Base-by-base conservation (phyloP, 2,888 invertebrate species). In the Ischnus inquisitorius region DNA sequence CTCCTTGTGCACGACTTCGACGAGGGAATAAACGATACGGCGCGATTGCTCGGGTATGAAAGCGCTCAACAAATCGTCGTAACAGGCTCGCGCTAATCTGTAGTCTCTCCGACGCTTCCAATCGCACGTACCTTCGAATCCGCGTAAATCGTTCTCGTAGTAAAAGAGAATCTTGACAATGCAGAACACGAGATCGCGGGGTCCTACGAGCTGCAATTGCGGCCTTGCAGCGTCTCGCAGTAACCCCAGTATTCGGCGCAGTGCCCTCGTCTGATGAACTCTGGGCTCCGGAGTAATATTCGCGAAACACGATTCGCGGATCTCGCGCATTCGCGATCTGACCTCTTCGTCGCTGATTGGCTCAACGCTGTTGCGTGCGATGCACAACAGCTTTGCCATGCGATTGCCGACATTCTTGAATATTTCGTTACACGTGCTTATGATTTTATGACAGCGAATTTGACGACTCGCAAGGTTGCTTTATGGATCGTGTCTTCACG, bases 1-100 rank as follows among this genome's bases (percentile, higher is more conserved):
- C 12, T 94, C 93, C 64, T 92, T 88, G 68, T 93, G 91, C 51
- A 94, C 92, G 43, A 92, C 91, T 6, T 92, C 89, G 1, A 94
- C 87, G 2, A 94, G 88, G 0, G 93, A 87, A 79, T 92, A 87
- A 3, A 93, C 85, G 1, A 94, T 83, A 5, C 92, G 90, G 85
- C n/a, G 92, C 0, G 60, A 75, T 34, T 81, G 69, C 48, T 83
- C 87, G 1, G 92, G 91, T n/a, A 88, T 19, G 48, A 88, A 92
- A 0, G 82, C 81, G 68, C 84, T 85, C 34, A 93, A 34, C 19
- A 93, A 76, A n/a, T 86, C 75, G 10, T 81, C 75, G 39, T 91
- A 93, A 82, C 90, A 91, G 8, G 88, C 64, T 67, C 82, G 88
- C 0, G 90, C 89, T 2, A 86, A 14, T 41, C 86, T 82, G 51